Evolutionary conservation across 2,113 vertebrate species (phyloP).

Genomic region (Nothoprocta perdicaria): DNA sequence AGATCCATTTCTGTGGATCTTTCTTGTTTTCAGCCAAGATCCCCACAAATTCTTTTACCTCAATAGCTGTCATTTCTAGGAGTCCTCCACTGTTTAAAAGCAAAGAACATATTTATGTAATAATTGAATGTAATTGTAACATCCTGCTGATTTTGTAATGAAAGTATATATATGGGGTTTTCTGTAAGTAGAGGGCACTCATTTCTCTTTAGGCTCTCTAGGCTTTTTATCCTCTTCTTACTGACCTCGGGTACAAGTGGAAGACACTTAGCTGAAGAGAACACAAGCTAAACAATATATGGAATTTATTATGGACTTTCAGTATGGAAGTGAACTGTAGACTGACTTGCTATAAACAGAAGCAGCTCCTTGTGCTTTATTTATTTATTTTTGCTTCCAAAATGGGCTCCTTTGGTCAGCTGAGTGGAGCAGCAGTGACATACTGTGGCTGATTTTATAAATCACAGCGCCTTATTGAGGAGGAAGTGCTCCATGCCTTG

Average conservation of each 20-base stretch:
- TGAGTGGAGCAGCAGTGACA: constrained; percentile 71
- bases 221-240: neutral
- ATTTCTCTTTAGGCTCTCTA: neutral
- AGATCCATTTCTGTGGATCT: neutral
- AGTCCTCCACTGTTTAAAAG: neutral
- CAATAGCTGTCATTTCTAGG: neutral
- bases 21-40: neutral
- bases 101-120: neutral
- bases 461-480: constrained; percentile 15
- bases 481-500: neutral
- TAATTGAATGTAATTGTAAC: neutral
- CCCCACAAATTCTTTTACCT: neutral
- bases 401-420: neutral
- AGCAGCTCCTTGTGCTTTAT: neutral
- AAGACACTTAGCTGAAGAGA: neutral
- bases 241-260: neutral
- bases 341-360: neutral
- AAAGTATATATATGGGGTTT: neutral
- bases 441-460: constrained; percentile 57
- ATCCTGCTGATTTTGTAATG: neutral
- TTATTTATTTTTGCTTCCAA: accelerated
- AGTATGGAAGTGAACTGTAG: neutral
- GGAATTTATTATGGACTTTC: neutral
- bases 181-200: neutral
- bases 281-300: neutral